Conservation (phyloP, 2,888 invertebrate species). For the Ceratothoa steindachneri region DNA sequence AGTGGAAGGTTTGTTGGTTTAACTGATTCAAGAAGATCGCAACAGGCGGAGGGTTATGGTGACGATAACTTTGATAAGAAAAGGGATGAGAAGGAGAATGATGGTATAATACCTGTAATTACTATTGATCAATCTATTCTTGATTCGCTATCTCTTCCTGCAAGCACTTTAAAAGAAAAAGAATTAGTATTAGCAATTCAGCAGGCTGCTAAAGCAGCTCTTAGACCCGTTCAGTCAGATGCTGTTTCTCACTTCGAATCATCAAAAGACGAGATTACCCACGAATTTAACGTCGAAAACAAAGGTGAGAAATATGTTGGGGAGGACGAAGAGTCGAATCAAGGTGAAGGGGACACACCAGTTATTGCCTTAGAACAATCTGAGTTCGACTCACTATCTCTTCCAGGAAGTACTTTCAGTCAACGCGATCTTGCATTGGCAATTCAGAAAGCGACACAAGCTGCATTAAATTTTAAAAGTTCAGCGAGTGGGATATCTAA, state of each 20-base stretch:
- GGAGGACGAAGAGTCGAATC: not conserved
- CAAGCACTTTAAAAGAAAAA: not conserved
- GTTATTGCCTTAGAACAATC: not conserved
- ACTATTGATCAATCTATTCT: not conserved
- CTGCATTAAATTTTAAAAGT: too few relatives aligned
- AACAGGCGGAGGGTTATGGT: too few relatives aligned
- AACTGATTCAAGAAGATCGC: too few relatives aligned
- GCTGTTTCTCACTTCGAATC: not conserved
- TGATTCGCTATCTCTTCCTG: not conserved
- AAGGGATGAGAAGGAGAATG: too few relatives aligned
- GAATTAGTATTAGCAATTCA: not conserved
- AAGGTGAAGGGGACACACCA: not conserved
- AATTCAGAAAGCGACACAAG: not conserved
- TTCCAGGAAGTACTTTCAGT: not conserved
- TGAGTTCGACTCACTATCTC: not conserved
- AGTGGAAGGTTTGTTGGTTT: too few relatives aligned
- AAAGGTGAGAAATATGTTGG: not conserved
- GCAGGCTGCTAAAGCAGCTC: not conserved
- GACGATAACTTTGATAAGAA: too few relatives aligned
- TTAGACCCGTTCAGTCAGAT: not conserved
- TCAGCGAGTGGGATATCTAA: too few relatives aligned
- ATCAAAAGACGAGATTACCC: not conserved
- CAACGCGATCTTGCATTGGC: not conserved
- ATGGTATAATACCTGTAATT: too few relatives aligned
- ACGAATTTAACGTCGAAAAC: too few relatives aligned